These are phyloP conservation scores for Ailuropoda melanoleuca DNA, from an alignment of 2,113 vertebrate species.

Conservation along the genomic window DNA sequence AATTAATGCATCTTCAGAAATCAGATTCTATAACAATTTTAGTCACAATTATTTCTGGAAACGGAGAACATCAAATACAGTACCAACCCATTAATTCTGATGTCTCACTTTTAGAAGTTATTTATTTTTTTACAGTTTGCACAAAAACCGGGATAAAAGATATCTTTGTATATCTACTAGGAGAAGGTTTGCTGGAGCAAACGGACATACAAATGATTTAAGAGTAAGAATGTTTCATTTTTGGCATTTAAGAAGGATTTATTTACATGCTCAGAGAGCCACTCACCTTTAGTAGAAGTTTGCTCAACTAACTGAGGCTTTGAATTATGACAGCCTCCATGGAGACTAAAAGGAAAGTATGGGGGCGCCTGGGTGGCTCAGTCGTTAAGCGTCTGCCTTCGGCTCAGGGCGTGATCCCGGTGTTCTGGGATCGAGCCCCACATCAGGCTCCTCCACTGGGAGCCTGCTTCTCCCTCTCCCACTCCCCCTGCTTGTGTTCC, in stretches of 20 bases:
- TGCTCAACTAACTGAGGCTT: background rate
- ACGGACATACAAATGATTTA: background rate
- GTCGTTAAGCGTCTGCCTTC: no score
- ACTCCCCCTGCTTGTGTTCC: no score
- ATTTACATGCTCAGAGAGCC: background rate
- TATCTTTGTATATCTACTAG: background rate
- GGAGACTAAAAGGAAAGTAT: background rate
- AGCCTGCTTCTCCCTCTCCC: no score
- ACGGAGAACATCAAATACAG: background rate
- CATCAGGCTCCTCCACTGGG: no score
- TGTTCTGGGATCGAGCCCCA: no score
- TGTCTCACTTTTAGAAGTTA: background rate
- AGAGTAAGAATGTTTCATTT: background rate
- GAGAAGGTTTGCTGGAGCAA: background rate
- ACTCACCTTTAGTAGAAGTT: background rate
- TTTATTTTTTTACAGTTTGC: background rate
- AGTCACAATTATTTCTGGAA: slow-evolving; percentile 58
- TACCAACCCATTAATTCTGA: background rate
- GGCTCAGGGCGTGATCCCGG: no score
- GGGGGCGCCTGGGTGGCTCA: no score
- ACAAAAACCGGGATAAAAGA: background rate
- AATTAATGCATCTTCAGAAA: slow-evolving; percentile 41
- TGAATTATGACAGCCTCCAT: background rate
- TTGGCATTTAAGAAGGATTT: background rate
- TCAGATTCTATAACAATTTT: slow-evolving; percentile 46